A percentile compares a stretch with the other conserved stretches of the same genome.
phyloP scores from a whole-genome alignment of 2,888 invertebrate genomes.

The Hydrotaea cyrtoneurina region DNA sequence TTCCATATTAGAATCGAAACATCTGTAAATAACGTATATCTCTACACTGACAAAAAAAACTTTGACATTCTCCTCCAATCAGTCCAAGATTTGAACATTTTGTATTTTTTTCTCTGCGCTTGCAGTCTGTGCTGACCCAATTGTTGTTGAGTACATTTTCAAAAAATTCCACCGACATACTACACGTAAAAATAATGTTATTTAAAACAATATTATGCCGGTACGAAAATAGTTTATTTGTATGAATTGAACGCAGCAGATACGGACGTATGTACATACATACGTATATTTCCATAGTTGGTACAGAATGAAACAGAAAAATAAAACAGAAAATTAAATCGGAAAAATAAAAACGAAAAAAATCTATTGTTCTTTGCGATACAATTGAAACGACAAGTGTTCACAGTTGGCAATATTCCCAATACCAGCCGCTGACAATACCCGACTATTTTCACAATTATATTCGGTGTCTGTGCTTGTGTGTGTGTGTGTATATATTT shows the following conservation, averaged over 20 bases:
- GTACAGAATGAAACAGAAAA: not conserved
- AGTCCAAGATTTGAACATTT: no score
- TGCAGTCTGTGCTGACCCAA: not conserved
- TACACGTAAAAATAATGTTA: not conserved
- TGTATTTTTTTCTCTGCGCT: no score
- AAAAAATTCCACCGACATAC: not conserved
- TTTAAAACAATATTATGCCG: slow-evolving; percentile 12
- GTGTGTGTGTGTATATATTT: slow-evolving; percentile 43
- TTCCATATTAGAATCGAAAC: no score
- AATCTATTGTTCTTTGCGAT: slow-evolving; percentile 32
- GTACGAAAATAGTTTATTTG: slow-evolving; percentile 11
- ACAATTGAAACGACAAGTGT: slow-evolving; percentile 57
- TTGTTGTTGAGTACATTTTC: not conserved
- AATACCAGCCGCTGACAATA: slow-evolving; percentile 16
- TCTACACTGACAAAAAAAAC: no score
- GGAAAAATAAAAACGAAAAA: not conserved
- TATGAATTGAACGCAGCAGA: no score
- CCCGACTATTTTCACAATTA: slow-evolving; percentile 21
- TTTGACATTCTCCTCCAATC: no score
- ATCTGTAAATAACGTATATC: no score
- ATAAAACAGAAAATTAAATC: not conserved
- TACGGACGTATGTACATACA: not conserved
- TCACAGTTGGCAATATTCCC: slow-evolving; percentile 53
- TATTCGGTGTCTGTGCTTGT: not conserved
- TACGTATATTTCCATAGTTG: slow-evolving; percentile 19